Evolutionary conservation across 2,113 vertebrate species (phyloP), one percentile per base, ranked within the genome.

Genomic region (Thalassarche chlororhynchos): DNA sequence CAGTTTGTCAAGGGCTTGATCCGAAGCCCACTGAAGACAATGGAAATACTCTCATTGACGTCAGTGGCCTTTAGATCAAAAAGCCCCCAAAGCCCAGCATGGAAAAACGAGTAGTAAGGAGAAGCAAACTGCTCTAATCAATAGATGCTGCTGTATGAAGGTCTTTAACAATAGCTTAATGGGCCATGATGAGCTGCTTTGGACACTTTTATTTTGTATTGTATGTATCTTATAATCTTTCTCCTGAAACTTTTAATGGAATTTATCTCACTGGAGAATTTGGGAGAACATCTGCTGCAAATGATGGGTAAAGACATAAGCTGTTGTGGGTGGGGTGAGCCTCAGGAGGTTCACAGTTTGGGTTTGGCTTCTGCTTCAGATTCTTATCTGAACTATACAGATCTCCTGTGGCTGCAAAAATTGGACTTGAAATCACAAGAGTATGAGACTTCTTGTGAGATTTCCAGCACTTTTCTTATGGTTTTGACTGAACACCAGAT

Each of bases 261-360:
- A 86, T 93, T 90, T 97, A 84, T 96, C 94, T 93, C 95, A 49
- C 96, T 97, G 72, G 95, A 97, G 97, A 89, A 75, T 97, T 95
- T 69, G 52, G 57, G 65, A 97, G 96, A 97, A 97, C 96, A 97
- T 97, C 97, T 97, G 97, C 96, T 97, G 92, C 95, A 96, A 97
- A 97, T 97, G 97, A 96, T 97, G 95, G 97, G 96, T 97, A 97
- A 95, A 97, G 92, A 93, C 96, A 97, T 96, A 97, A 96, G 97
- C 94, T 97, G 91, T 96, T 96, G 96, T 97, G 97, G 96, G 95
- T 96, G 95, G 96, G 97, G 97, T 97, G 96, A 97, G 89, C 97
- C 97, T 97, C 97, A 92, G 96, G 96, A 97, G 95, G 86, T 97
- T 97, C 91, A 87, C 96, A 97, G 96, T 97, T 97, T 97, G 96